These are phyloP conservation scores for Metalampra italica DNA, from an alignment of 2,888 invertebrate genomes.

Conservation along the genomic window DNA sequence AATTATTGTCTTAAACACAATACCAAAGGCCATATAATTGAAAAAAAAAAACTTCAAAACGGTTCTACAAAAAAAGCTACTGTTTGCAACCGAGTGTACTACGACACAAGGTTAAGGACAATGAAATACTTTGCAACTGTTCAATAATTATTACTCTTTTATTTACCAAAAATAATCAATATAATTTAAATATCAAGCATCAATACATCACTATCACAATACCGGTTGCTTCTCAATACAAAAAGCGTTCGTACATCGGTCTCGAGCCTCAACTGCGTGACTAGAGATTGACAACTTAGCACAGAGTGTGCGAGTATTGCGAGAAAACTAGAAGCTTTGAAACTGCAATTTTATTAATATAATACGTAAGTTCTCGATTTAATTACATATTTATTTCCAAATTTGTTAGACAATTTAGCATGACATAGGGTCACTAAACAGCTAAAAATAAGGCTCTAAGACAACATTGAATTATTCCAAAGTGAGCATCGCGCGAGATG, in stretches of 20 bases:
- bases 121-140: slow-evolving; percentile 60
- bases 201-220: slow-evolving; percentile 72
- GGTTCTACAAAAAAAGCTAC: too few relatives aligned
- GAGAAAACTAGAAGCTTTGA: background rate
- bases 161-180: slow-evolving; percentile 58
- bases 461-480: too few relatives aligned
- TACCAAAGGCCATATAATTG: too few relatives aligned
- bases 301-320: background rate
- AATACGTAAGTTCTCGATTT: too few relatives aligned
- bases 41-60: too few relatives aligned
- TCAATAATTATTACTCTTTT: slow-evolving; percentile 64
- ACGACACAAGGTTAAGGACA: slow-evolving; percentile 44
- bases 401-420: too few relatives aligned
- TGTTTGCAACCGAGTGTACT: background rate
- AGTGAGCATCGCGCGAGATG: too few relatives aligned
- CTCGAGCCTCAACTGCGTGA: background rate
- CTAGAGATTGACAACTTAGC: background rate
- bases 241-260: slow-evolving; percentile 35
- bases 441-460: too few relatives aligned
- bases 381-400: too few relatives aligned
- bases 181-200: slow-evolving; percentile 67
- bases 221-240: slow-evolving; percentile 50
- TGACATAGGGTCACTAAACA: too few relatives aligned
- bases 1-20: too few relatives aligned
- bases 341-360: too few relatives aligned